A percentile compares a stretch with the other conserved stretches of the same genome.
Evolutionary conservation across 2,113 vertebrate genomes (phyloP).

Genomic region (Sylvia atricapilla): DNA sequence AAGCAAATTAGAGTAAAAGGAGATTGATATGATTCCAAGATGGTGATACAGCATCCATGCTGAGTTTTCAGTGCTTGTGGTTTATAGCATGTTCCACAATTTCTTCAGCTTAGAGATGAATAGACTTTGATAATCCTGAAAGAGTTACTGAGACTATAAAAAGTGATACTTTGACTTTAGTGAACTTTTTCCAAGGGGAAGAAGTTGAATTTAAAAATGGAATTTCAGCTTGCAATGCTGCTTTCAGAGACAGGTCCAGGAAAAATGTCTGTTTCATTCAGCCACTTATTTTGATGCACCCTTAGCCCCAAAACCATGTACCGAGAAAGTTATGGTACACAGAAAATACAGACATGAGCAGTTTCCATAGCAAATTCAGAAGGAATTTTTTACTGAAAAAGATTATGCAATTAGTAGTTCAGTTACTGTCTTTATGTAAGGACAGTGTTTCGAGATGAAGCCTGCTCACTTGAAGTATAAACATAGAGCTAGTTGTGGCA

Average conservation of each 20-base stretch:
- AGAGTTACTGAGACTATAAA: slow-evolving; percentile 27
- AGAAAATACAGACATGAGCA: not conserved
- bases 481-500: not conserved
- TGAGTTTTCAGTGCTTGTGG: slow-evolving; percentile 40
- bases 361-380: not conserved
- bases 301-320: not conserved
- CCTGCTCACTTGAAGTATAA: not conserved
- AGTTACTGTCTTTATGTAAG: not conserved
- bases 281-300: not conserved
- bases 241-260: not conserved
- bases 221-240: not conserved
- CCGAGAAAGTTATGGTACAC: not conserved
- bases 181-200: slow-evolving; percentile 14
- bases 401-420: not conserved
- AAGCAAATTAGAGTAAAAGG: slow-evolving; percentile 36
- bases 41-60: slow-evolving; percentile 15
- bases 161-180: not conserved
- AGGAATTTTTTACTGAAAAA: not conserved
- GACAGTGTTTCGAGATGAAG: not conserved
- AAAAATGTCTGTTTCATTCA: not conserved
- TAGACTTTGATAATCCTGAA: slow-evolving; percentile 45
- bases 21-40: slow-evolving; percentile 49
- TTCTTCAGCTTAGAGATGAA: slow-evolving; percentile 50
- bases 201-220: slow-evolving; percentile 20
- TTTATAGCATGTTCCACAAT: slow-evolving; percentile 41